Percentiles rank a stretch among this genome's conserved stretches.
phyloP scores from a whole-genome alignment of 92 coral and sea anemone genomes.

The Zoanthus sociatus region DNA sequence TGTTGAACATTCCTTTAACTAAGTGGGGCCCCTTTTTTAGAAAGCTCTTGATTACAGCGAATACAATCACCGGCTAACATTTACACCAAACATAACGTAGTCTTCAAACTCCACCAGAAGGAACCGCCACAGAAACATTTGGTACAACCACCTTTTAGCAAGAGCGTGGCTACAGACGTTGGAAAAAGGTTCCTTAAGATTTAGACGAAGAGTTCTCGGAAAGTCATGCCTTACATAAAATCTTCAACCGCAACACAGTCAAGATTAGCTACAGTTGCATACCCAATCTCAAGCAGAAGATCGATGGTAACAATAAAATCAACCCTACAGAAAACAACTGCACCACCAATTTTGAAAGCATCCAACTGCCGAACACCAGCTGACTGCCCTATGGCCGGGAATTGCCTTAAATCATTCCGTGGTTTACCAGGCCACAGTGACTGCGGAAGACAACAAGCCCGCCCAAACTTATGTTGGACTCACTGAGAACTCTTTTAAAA shows the following conservation, averaged over 20 bases:
- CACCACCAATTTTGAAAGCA: neutral
- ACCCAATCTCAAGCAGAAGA: too few relatives aligned
- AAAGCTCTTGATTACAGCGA: conserved; percentile 28
- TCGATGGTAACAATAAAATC: conserved; percentile 38
- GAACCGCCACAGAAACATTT: too few relatives aligned
- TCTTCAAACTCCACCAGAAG: too few relatives aligned
- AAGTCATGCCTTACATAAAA: conserved; percentile 46
- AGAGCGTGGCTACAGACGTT: too few relatives aligned
- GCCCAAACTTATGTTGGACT: too few relatives aligned
- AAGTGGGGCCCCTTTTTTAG: conserved; percentile 35
- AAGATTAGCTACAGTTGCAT: too few relatives aligned
- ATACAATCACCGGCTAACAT: neutral
- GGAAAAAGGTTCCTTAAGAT: conserved; percentile 49
- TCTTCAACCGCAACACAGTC: conserved; percentile 33
- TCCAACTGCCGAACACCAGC: conserved; percentile 28
- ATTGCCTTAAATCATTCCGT: neutral
- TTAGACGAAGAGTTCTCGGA: conserved; percentile 55
- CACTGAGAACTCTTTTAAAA: neutral
- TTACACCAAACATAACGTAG: too few relatives aligned
- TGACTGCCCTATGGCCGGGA: neutral
- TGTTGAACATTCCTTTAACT: conserved; percentile 44
- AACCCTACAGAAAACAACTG: conserved; percentile 7
- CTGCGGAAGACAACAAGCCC: neutral
- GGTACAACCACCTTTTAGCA: too few relatives aligned
- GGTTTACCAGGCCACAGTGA: conserved; percentile 42